These are phyloP conservation scores for Schizopygopsis pylzovi DNA, from an alignment of 2,797 vertebrate species.

Conservation along the genomic window DNA sequence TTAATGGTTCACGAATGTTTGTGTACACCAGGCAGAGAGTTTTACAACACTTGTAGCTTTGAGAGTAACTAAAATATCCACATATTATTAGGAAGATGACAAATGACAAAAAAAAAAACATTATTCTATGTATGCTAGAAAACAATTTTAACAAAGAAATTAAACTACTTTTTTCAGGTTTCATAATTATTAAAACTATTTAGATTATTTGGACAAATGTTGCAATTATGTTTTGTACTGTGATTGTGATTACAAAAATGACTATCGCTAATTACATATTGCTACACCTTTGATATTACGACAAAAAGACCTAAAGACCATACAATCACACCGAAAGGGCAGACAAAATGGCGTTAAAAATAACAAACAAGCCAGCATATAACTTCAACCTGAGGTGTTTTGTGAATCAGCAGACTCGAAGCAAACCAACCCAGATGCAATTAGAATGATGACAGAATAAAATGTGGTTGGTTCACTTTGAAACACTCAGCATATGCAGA, in stretches of 20 bases:
- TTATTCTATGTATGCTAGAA: not conserved
- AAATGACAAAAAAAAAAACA: not conserved
- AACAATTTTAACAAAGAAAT: not conserved
- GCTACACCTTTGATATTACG: not conserved
- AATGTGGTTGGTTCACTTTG: not conserved
- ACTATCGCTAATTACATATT: not conserved
- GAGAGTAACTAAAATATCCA: not conserved
- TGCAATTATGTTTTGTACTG: not conserved
- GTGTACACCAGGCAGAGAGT: not conserved
- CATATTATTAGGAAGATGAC: not conserved
- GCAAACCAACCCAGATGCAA: not conserved
- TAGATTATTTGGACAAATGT: not conserved
- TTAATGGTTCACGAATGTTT: not conserved
- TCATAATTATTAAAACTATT: not conserved
- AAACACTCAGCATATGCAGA: not conserved
- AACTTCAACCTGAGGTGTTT: not conserved
- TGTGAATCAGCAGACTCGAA: not conserved
- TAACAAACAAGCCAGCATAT: not conserved
- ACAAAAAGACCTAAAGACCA: not conserved
- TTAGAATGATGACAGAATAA: not conserved
- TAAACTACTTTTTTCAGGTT: not conserved
- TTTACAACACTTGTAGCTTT: slow-evolving; percentile 2
- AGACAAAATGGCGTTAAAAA: not conserved
- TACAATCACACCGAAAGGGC: not conserved
- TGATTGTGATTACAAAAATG: not conserved